Percentiles rank a stretch among this genome's conserved stretches.
Conservation (phyloP, 2,888 invertebrate species). For the Alentia gelatinosa region DNA sequence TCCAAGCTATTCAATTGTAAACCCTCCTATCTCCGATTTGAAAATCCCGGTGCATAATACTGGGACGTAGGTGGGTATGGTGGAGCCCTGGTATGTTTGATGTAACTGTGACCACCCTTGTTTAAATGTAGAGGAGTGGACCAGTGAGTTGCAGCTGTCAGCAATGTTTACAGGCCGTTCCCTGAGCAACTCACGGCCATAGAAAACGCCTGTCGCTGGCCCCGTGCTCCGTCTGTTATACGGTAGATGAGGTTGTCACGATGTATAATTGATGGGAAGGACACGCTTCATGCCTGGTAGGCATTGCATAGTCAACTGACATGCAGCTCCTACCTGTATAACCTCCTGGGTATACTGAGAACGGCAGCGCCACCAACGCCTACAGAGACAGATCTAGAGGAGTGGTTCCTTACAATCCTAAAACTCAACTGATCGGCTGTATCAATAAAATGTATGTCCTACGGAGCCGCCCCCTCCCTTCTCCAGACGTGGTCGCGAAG, state of each 20-base stretch:
- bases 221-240: neutral
- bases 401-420: too few species aligned
- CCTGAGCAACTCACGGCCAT: neutral
- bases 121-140: neutral
- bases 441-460: neutral
- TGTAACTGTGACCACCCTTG: neutral
- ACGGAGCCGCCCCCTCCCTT: neutral
- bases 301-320: neutral
- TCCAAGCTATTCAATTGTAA: neutral
- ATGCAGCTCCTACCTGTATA: neutral
- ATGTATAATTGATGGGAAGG: neutral
- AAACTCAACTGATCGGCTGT: neutral
- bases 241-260: neutral
- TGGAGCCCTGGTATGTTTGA: neutral
- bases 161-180: neutral
- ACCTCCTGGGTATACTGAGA: neutral
- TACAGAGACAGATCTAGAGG: neutral
- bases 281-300: constrained; percentile 5
- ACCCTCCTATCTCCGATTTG: too few species aligned
- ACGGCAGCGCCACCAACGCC: neutral
- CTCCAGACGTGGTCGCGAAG: too few species aligned
- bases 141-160: neutral
- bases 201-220: neutral
- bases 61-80: neutral
- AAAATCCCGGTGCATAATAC: too few species aligned